Conservation (phyloP, 2,888 invertebrate species). For the Andricus curvator region DNA sequence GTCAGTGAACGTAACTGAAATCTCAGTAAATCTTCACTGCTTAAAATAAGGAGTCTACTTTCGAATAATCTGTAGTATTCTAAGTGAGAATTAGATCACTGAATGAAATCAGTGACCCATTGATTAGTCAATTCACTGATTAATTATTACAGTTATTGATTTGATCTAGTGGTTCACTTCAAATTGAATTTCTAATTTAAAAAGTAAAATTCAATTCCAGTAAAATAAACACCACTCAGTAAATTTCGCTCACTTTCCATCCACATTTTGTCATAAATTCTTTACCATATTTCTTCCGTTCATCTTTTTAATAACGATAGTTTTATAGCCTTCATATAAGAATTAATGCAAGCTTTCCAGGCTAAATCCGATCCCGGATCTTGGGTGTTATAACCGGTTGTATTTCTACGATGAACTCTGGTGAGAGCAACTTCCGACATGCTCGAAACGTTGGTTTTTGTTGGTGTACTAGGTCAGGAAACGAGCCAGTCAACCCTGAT, state of each 20-base stretch:
- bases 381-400: conserved; percentile 42
- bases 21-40: too few relatives aligned
- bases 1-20: too few relatives aligned
- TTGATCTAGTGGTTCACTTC: too few relatives aligned
- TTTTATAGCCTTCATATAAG: conserved; percentile 27
- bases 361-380: conserved; percentile 50
- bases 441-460: conserved; percentile 45
- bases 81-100: too few relatives aligned
- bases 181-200: too few relatives aligned
- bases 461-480: conserved; percentile 39
- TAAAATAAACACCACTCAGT: too few relatives aligned
- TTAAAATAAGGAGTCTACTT: too few relatives aligned
- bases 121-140: too few relatives aligned
- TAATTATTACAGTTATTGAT: too few relatives aligned
- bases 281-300: neutral
- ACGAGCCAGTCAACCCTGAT: conserved; percentile 4
- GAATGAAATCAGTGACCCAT: too few relatives aligned
- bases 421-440: conserved; percentile 56
- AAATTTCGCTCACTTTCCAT: neutral
- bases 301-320: conserved; percentile 29
- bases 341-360: conserved; percentile 34
- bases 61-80: too few relatives aligned
- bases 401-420: conserved; percentile 39
- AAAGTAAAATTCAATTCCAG: too few relatives aligned
- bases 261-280: conserved; percentile 3